Conservation (phyloP, 2,113 vertebrate species). For the Phalacrocorax brasilianus region DNA sequence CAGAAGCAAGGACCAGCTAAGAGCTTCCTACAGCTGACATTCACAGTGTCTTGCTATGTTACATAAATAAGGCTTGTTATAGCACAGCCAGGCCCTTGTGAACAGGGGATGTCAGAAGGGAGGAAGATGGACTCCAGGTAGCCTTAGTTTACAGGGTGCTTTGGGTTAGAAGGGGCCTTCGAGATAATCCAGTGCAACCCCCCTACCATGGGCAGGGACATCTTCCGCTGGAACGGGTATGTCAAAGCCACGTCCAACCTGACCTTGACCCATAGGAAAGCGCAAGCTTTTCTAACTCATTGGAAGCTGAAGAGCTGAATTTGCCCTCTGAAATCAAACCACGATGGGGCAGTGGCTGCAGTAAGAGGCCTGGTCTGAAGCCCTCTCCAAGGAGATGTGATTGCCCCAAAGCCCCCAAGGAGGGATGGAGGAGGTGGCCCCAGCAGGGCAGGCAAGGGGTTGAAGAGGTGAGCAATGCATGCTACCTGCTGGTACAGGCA, state of each 20-base stretch:
- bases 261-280: neutral
- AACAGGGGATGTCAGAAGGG: neutral
- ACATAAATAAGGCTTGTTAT: no score
- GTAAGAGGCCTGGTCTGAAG: neutral
- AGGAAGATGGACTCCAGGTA: neutral
- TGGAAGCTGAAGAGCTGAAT: neutral
- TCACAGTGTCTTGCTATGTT: neutral
- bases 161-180: neutral
- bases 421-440: neutral
- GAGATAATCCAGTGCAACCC: no score
- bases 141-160: neutral
- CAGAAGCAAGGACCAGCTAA: neutral
- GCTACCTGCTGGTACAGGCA: no score
- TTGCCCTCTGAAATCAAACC: neutral
- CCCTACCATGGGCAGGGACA: neutral
- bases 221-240: neutral
- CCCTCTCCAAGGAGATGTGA: neutral
- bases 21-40: neutral
- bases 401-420: neutral
- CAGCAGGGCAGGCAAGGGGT: no score
- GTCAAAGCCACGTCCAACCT: neutral
- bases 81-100: neutral
- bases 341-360: fast-evolving
- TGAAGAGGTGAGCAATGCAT: neutral
- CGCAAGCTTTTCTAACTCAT: neutral